Evolutionary conservation across 37 sponge, comb jelly and placozoan species (phyloP).

Genomic region (Halisarca cf. caerulea): DNA sequence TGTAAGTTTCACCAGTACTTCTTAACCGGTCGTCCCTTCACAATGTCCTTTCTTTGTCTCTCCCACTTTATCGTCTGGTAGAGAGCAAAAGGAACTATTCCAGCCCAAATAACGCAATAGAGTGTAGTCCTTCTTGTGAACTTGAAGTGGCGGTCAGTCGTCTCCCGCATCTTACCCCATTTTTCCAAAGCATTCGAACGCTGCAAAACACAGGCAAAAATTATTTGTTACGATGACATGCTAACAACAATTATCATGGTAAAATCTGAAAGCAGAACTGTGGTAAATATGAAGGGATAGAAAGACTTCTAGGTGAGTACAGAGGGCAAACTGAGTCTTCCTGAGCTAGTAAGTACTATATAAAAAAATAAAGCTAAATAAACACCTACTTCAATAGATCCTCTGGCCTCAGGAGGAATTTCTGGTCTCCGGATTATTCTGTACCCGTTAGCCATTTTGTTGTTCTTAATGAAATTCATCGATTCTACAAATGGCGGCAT

Average conservation of each 20-base stretch:
- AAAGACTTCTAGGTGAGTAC: no score
- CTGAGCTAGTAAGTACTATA: no score
- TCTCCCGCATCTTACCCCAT: conserved; percentile 80
- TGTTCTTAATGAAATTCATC: neutral
- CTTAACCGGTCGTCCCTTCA: neutral
- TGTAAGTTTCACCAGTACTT: neutral
- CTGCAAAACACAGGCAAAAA: no score
- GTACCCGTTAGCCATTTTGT: conserved; percentile 29
- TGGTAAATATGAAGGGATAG: no score
- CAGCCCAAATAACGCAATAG: conserved; percentile 62
- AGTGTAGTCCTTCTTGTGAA: conserved; percentile 59
- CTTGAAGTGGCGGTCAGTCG: conserved; percentile 68
- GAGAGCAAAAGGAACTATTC: conserved; percentile 56
- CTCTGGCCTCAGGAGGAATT: conserved; percentile 61
- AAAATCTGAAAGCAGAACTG: no score
- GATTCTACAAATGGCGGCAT: neutral
- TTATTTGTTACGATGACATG: no score
- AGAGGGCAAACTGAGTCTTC: no score
- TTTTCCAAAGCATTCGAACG: conserved; percentile 66
- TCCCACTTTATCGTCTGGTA: conserved; percentile 57
- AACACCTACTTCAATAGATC: conserved; percentile 38
- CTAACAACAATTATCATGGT: no score
- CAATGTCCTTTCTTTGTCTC: conserved; percentile 32
- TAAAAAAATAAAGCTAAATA: no score
- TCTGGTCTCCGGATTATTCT: conserved; percentile 40